Evolutionary conservation across 2,797 vertebrate genomes (phyloP).

Genomic region (Emys orbicularis): DNA sequence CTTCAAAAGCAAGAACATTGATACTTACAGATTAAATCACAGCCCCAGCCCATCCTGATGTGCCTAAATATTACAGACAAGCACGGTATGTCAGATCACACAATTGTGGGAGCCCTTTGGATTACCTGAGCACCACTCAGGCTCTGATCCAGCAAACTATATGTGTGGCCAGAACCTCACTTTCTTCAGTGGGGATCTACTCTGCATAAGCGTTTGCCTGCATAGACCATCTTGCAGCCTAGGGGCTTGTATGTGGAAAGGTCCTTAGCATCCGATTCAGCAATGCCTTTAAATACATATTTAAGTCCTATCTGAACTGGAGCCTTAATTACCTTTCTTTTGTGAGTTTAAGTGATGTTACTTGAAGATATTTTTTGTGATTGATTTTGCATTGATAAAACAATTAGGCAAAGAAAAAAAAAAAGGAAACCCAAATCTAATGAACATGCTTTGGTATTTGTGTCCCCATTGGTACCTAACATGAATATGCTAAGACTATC

Average conservation of each 20-base stretch:
- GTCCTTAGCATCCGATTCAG: neutral
- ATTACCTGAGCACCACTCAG: neutral
- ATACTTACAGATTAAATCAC: neutral
- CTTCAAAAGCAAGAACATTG: neutral
- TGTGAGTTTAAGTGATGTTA: neutral
- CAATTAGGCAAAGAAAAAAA: slow-evolving; percentile 1
- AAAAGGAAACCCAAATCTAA: neutral
- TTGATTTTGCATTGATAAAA: neutral
- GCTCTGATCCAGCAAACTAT: neutral
- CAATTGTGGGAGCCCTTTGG: neutral
- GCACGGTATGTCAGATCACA: rapidly evolving
- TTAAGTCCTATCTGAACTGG: neutral
- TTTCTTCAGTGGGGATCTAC: neutral
- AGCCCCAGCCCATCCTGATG: neutral
- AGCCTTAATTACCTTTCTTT: neutral
- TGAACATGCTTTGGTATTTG: neutral
- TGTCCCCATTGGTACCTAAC: neutral
- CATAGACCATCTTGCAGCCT: neutral
- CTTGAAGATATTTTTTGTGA: slow-evolving; percentile 15
- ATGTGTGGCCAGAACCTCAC: neutral
- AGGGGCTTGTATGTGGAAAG: neutral
- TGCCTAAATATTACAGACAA: neutral
- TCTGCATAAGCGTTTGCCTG: neutral
- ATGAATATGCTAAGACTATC: neutral
- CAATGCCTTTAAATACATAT: neutral